Evolutionary conservation across 2,113 vertebrate genomes (phyloP).

Genomic region (Neolamprologus kungweensis): DNA sequence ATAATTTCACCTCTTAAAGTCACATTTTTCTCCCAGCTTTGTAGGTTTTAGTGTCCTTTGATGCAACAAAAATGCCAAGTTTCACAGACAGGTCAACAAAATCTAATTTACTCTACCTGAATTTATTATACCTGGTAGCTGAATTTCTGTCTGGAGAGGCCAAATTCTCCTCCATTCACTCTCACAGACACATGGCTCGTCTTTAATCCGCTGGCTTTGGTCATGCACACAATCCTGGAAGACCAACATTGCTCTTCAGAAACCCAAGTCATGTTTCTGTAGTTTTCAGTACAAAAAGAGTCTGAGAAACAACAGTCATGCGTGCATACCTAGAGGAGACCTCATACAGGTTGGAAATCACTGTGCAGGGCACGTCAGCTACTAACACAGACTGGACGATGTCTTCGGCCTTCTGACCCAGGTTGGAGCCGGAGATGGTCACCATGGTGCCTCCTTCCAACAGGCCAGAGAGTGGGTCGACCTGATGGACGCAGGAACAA

Average conservation of each 20-base stretch:
- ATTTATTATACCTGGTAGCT: conserved; percentile 83
- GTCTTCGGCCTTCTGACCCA: conserved; percentile 90
- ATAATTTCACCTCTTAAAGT: neutral
- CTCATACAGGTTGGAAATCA: conserved; percentile 81
- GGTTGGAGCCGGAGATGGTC: conserved; percentile 92
- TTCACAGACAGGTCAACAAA: neutral
- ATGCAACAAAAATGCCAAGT: neutral
- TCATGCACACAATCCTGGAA: conserved; percentile 85
- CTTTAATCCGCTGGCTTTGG: conserved; percentile 73
- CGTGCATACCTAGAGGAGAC: conserved; percentile 86
- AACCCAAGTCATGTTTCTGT: neutral
- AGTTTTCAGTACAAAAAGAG: neutral
- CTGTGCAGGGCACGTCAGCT: conserved; percentile 81
- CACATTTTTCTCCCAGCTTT: neutral
- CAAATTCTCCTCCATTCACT: conserved; percentile 80
- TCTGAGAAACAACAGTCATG: neutral
- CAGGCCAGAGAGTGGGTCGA: conserved; percentile 88
- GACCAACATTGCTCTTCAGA: neutral
- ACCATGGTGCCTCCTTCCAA: conserved; percentile 86
- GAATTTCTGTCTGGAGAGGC: conserved; percentile 81
- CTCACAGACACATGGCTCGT: conserved; percentile 76
- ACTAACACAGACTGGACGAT: conserved; percentile 84
- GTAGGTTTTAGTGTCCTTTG: neutral
- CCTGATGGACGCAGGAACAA: conserved; percentile 55
- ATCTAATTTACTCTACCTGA: neutral